These are phyloP conservation scores for Tringa solitaria DNA, from an alignment of 2,113 vertebrate genomes.

Conservation along the genomic window DNA sequence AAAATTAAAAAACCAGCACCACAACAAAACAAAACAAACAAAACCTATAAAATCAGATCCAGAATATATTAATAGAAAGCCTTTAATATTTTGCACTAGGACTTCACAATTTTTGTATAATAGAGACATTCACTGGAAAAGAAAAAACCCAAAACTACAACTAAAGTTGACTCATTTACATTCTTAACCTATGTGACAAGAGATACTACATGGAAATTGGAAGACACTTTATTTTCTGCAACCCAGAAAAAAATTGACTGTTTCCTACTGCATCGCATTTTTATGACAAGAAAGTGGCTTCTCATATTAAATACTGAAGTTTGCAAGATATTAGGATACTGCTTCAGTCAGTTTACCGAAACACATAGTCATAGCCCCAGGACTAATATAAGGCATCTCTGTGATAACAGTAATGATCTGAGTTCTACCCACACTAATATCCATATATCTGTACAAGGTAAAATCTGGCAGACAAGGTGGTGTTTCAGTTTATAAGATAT, in stretches of 20 bases:
- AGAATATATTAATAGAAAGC: not conserved
- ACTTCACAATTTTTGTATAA: not conserved
- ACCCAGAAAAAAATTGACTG: not conserved
- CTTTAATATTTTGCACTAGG: not conserved
- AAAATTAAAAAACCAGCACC: not conserved
- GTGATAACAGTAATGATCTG: not conserved
- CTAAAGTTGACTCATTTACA: not conserved
- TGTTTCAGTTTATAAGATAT: not conserved
- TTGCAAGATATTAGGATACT: not conserved
- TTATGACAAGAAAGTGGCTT: not conserved
- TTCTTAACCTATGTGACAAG: not conserved
- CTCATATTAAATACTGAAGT: not conserved
- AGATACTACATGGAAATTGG: not conserved
- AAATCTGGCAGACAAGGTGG: not conserved
- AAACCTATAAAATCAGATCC: not conserved
- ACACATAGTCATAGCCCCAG: not conserved
- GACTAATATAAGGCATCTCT: not conserved
- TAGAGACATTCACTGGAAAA: not conserved
- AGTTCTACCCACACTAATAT: not conserved
- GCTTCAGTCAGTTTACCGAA: not conserved
- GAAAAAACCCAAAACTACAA: not conserved
- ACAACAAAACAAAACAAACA: not conserved
- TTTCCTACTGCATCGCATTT: not conserved
- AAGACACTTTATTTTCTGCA: not conserved
- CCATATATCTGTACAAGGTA: not conserved